Evolutionary conservation across 2,888 invertebrate genomes (phyloP).

Genomic region (Rhamnusium bicolor): DNA sequence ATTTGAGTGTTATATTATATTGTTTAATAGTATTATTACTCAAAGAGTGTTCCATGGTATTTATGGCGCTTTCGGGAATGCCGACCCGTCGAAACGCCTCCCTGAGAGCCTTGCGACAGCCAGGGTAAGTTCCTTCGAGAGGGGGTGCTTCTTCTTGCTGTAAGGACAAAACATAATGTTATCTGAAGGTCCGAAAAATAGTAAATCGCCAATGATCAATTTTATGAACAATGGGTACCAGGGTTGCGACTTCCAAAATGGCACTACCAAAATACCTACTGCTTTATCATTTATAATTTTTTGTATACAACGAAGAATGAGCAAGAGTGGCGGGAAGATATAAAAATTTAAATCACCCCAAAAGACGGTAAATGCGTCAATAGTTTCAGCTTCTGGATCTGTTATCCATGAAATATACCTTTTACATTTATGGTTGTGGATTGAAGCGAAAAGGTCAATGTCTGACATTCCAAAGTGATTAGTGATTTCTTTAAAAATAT

Average conservation of each 20-base stretch:
- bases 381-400: not conserved
- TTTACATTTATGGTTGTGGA: not conserved
- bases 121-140: slow-evolving; percentile 5
- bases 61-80: not conserved
- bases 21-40: not conserved
- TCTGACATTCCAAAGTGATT: not conserved
- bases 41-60: not conserved
- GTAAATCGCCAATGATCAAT: not conserved
- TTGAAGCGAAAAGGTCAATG: not conserved
- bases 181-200: not conserved
- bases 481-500: not conserved
- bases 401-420: not conserved
- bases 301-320: not conserved
- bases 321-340: not conserved
- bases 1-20: not conserved
- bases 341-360: not conserved
- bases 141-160: not conserved
- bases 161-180: not conserved
- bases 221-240: slow-evolving; percentile 1
- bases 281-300: not conserved
- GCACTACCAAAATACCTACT: not conserved
- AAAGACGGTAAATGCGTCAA: not conserved
- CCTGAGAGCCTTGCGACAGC: not conserved
- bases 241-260: not conserved
- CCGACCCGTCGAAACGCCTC: not conserved